These are phyloP conservation scores for Plutomurus gul DNA, from an alignment of 1,140 invertebrate species.

Conservation along the genomic window DNA sequence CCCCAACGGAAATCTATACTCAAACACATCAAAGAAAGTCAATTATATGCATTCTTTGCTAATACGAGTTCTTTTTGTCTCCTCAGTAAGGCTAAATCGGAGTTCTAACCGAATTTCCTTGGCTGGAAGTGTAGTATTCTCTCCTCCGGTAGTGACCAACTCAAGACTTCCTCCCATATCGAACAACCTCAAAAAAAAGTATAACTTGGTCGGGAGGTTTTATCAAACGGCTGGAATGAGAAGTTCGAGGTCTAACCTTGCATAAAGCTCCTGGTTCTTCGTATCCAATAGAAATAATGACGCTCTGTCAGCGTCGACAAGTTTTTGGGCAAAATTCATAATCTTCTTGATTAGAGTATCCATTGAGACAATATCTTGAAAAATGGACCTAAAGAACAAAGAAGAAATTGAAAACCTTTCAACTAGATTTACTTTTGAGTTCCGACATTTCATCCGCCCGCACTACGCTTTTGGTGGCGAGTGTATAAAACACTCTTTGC, in stretches of 20 bases:
- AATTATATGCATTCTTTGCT: neutral
- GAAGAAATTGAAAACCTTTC: no score
- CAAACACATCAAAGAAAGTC: neutral
- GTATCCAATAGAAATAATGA: conserved; percentile 72
- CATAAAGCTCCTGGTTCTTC: conserved; percentile 65
- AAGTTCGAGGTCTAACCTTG: no score
- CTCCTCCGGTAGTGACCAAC: conserved; percentile 15
- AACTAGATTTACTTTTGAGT: no score
- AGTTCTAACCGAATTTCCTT: conserved; percentile 56
- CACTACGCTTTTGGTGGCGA: neutral
- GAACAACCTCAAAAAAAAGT: no score
- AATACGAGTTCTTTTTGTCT: no score
- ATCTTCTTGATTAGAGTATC: conserved; percentile 81
- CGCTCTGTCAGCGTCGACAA: conserved; percentile 79
- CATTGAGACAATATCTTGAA: conserved; percentile 83
- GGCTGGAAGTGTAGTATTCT: conserved; percentile 33
- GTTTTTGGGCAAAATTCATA: conserved; percentile 77
- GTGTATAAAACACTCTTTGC: neutral
- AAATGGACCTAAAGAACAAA: conserved; percentile 69
- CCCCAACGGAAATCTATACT: conserved; percentile 65
- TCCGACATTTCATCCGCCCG: no score
- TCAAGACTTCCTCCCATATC: conserved; percentile 48
- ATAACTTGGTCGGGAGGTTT: no score
- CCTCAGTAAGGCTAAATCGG: no score
- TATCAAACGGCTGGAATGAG: no score